A percentile compares a stretch with the other conserved stretches of the same genome.
Conservation (phyloP, 2,113 vertebrate species). For the Heteronetta atricapilla region DNA sequence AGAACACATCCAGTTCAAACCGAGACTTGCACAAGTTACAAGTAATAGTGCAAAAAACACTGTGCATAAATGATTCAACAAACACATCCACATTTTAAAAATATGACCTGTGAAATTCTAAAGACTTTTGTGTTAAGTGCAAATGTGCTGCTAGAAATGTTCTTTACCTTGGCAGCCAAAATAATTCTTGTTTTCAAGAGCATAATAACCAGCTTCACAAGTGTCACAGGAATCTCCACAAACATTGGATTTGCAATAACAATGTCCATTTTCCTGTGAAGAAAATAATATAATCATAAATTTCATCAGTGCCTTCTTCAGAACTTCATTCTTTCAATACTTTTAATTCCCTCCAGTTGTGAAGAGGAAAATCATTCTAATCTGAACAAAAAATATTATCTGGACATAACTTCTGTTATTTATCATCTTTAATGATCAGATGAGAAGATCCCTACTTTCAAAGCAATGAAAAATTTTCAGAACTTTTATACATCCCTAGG, state of each 20-base stretch:
- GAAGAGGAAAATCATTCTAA: neutral
- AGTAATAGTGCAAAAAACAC: neutral
- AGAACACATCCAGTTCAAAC: neutral
- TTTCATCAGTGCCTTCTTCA: neutral
- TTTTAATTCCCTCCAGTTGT: neutral
- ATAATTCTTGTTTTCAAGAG: constrained; percentile 84
- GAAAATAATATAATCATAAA: neutral
- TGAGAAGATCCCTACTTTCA: neutral
- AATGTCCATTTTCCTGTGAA: constrained; percentile 84
- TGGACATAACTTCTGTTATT: neutral
- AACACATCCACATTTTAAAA: neutral
- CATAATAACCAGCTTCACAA: constrained; percentile 88
- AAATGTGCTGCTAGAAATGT: neutral
- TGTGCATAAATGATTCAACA: neutral
- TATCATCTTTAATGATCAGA: neutral
- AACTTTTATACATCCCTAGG: neutral
- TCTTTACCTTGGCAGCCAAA: constrained; percentile 90
- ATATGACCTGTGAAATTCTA: neutral
- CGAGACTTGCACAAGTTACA: neutral
- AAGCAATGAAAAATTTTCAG: neutral
- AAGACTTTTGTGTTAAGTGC: neutral
- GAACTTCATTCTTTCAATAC: neutral
- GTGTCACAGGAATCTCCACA: constrained; percentile 81
- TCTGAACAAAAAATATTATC: neutral
- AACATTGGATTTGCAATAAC: constrained; percentile 87